These are phyloP conservation scores for Onychorhynchus coronatus DNA, from an alignment of 2,113 vertebrate genomes.

Conservation along the genomic window DNA sequence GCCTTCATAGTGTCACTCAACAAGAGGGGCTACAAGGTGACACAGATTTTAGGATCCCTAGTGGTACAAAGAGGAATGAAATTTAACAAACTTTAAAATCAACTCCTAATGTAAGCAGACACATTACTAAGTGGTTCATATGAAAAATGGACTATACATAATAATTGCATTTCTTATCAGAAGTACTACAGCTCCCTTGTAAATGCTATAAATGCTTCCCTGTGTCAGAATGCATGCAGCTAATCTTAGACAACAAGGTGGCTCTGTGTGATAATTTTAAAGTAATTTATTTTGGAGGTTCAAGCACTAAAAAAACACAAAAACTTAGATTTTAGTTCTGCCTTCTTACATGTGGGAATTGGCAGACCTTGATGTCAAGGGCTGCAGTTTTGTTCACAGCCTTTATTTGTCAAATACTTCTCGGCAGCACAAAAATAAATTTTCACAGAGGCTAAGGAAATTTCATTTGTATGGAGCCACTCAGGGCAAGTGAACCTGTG, in stretches of 20 bases:
- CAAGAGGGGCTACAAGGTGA: neutral
- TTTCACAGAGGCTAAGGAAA: neutral
- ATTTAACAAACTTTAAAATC: neutral
- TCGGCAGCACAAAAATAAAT: neutral
- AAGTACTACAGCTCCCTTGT: neutral
- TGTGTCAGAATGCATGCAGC: neutral
- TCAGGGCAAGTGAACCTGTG: neutral
- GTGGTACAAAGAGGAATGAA: neutral
- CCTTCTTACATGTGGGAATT: neutral
- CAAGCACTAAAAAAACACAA: neutral
- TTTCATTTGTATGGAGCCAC: neutral
- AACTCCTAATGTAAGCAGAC: neutral
- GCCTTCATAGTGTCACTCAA: neutral
- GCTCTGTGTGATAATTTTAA: neutral
- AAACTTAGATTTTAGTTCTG: neutral
- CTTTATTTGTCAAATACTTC: neutral
- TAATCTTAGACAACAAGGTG: neutral
- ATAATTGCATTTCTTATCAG: neutral
- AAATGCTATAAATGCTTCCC: neutral
- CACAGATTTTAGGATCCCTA: neutral
- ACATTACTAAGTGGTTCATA: neutral
- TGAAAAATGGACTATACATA: neutral
- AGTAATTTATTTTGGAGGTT: neutral
- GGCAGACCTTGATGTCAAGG: neutral
- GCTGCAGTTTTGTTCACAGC: neutral